These are phyloP conservation scores for Poecilia picta DNA, from an alignment of 2,797 vertebrate genomes.

Conservation along the genomic window DNA sequence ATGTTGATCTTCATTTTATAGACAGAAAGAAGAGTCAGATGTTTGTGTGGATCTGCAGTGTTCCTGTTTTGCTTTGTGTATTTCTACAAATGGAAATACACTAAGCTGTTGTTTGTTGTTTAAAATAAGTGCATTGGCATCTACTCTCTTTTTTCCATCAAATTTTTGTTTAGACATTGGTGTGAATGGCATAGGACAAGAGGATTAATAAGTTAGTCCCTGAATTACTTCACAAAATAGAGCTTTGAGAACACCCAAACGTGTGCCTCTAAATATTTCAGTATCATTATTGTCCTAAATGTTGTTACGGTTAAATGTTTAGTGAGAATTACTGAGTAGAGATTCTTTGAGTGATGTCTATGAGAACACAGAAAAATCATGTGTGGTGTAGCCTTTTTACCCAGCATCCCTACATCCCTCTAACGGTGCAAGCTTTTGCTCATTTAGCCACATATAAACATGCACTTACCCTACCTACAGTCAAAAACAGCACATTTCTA, in stretches of 20 bases:
- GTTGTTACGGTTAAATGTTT: neutral
- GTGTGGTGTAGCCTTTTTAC: neutral
- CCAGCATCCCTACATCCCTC: neutral
- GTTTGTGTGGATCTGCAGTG: neutral
- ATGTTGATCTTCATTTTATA: constrained; percentile 37
- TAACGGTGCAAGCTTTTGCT: neutral
- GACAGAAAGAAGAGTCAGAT: constrained; percentile 9
- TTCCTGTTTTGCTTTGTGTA: neutral
- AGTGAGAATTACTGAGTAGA: neutral
- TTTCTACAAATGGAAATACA: neutral
- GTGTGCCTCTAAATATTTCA: neutral
- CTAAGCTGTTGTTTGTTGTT: neutral
- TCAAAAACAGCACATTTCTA: neutral
- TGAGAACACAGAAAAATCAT: neutral
- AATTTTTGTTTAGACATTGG: neutral
- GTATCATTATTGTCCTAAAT: neutral
- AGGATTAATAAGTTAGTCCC: neutral
- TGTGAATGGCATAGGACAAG: neutral
- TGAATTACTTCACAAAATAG: neutral
- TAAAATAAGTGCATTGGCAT: neutral
- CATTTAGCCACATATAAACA: neutral
- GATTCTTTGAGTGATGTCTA: neutral
- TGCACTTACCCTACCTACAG: neutral
- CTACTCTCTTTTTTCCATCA: neutral
- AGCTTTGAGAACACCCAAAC: neutral